Conservation (phyloP, 2,113 vertebrate genomes). For the Misgurnus anguillicaudatus region DNA sequence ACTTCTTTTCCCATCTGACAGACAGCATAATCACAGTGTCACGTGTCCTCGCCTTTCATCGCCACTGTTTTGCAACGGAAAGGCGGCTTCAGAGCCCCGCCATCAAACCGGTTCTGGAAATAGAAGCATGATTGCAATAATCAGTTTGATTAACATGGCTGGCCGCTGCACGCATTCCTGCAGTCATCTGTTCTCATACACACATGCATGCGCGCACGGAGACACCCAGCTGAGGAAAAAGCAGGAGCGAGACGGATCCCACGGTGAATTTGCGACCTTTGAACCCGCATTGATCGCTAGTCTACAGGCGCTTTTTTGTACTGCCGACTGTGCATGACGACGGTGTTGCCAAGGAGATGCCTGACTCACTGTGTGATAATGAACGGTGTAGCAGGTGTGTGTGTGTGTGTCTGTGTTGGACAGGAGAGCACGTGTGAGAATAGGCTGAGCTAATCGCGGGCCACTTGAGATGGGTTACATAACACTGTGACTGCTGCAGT, state of each 20-base stretch:
- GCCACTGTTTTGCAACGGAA: slow-evolving; percentile 21
- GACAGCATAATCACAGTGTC: slow-evolving; percentile 10
- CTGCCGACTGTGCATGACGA: slow-evolving; percentile 52
- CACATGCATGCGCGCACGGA: background rate
- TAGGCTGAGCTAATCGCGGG: slow-evolving; percentile 76
- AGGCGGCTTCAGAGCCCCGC: slow-evolving; percentile 22
- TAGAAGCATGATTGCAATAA: slow-evolving; percentile 51
- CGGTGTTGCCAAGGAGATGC: slow-evolving; percentile 62
- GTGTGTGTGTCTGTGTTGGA: slow-evolving; percentile 48
- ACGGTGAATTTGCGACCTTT: slow-evolving; percentile 53
- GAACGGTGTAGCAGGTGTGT: slow-evolving; percentile 44
- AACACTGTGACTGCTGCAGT: slow-evolving; percentile 74
- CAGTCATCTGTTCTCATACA: slow-evolving; percentile 13
- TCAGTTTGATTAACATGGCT: slow-evolving; percentile 49
- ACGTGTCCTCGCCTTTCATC: background rate
- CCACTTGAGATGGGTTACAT: slow-evolving; percentile 78
- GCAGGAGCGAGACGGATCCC: background rate
- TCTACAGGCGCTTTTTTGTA: slow-evolving; percentile 24
- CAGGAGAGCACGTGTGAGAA: slow-evolving; percentile 72
- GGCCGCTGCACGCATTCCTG: slow-evolving; percentile 14
- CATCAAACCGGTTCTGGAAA: slow-evolving; percentile 34
- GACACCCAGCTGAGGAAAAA: background rate
- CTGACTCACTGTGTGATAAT: slow-evolving; percentile 55
- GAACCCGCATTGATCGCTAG: slow-evolving; percentile 53
- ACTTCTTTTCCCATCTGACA: slow-evolving; percentile 10